Conservation (phyloP, 2,797 vertebrate genomes). For the Protosalanx chinensis region DNA sequence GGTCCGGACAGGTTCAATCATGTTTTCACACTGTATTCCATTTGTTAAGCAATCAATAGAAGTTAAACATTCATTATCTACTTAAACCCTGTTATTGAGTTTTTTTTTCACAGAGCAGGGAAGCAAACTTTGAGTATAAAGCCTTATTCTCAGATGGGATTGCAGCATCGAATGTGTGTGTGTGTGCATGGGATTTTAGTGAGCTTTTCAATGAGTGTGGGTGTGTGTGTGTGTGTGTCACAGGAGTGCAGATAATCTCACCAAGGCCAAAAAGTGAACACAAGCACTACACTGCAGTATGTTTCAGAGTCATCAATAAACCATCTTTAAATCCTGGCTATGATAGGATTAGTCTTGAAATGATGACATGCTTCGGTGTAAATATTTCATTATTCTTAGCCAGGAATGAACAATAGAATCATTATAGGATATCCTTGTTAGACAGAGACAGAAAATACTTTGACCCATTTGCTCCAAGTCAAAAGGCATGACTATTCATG, state of each 20-base stretch:
- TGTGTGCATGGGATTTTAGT: neutral
- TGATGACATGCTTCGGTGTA: too few relatives aligned
- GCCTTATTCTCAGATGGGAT: neutral
- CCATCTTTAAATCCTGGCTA: too few relatives aligned
- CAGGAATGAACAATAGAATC: too few relatives aligned
- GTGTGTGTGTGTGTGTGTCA: neutral
- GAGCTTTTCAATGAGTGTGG: conserved; percentile 3
- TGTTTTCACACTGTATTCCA: conserved; percentile 20
- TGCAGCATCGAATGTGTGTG: conserved; percentile 4
- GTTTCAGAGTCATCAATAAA: neutral
- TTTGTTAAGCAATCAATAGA: conserved; percentile 28
- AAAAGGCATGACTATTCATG: too few relatives aligned
- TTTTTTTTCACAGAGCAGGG: conserved; percentile 13
- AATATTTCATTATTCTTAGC: too few relatives aligned
- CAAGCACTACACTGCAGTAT: neutral
- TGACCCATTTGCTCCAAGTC: too few relatives aligned
- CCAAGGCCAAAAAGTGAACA: too few relatives aligned
- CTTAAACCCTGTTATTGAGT: conserved; percentile 10
- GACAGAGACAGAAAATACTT: too few relatives aligned
- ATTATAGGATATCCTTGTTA: too few relatives aligned
- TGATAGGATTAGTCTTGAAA: too few relatives aligned
- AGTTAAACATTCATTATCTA: conserved; percentile 32
- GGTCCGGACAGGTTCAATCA: conserved; percentile 26
- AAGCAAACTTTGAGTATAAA: conserved; percentile 1
- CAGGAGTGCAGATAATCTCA: too few relatives aligned